A percentile compares a stretch with the other conserved stretches of the same genome.
These are phyloP conservation scores for Pterocles burchelli DNA, from an alignment of 2,113 vertebrate genomes.

Conservation along the genomic window DNA sequence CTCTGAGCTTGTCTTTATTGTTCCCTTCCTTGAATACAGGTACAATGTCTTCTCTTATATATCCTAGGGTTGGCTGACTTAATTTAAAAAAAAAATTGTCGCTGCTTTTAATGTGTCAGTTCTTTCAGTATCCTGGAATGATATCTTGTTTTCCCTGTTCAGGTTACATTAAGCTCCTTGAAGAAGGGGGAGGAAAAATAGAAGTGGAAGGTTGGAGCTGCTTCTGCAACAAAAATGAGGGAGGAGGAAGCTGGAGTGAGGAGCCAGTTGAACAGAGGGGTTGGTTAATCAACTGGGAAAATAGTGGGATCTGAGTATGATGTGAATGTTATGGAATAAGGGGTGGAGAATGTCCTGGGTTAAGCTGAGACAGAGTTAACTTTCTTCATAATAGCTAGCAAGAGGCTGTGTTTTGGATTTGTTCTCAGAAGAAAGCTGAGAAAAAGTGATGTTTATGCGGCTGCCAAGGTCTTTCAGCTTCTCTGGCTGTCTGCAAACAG, in stretches of 20 bases:
- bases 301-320: too few relatives aligned
- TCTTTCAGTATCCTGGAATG: neutral
- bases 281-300: neutral
- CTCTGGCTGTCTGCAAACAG: too few relatives aligned
- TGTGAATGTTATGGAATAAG: too few relatives aligned
- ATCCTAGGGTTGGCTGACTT: neutral
- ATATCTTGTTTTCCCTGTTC: neutral
- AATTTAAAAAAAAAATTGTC: neutral
- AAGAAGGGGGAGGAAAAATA: neutral
- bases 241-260: neutral
- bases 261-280: neutral
- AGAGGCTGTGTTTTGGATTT: too few relatives aligned
- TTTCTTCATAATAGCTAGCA: too few relatives aligned
- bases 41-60: neutral
- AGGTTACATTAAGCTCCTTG: neutral
- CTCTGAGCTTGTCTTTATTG: neutral
- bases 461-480: too few relatives aligned
- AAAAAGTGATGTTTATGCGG: too few relatives aligned
- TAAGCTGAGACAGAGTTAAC: too few relatives aligned
- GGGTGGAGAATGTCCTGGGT: too few relatives aligned
- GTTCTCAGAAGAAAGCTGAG: too few relatives aligned
- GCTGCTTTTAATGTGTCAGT: neutral
- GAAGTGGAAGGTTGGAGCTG: neutral
- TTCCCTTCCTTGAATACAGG: neutral
- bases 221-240: neutral